Evolutionary conservation across 2,888 invertebrate species (phyloP), one percentile per base, ranked within the genome.

Genomic region (Crocallis elinguaria): DNA sequence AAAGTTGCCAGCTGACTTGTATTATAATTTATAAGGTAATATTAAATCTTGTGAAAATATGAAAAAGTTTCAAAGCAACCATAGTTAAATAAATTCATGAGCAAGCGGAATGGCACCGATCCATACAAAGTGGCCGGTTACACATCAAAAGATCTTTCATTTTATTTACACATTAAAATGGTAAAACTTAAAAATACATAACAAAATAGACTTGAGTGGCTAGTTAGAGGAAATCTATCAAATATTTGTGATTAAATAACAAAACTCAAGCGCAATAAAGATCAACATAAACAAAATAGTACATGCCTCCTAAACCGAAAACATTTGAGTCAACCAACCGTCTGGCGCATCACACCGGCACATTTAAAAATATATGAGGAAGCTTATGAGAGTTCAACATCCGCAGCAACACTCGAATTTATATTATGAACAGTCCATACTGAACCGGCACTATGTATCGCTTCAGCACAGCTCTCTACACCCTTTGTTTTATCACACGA

Each of bases 181-280:
- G 81, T 88, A 85, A 81, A 86, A 86, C 89, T 89, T 89, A 89
- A 86, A 89, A 89, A 84, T 89, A 90, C 81, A 84, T 90, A 90
- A 91, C 90, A 91, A 90, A 82, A 83, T 85, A 88, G 79, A 84
- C 76, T 80, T 77, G 81, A 82, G 82, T 82, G 78, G 83, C 78
- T 84, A 85, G 80, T 85, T 80, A 84, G 79, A 81, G 79, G 81
- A 79, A 79, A 79, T 77, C 77, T 84, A 85, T 72, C 78, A 79
- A 82, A 77, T 82, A 77, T 82, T 81, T 84, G 82, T 85, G 85
- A 86, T 86, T 83, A 81, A 70, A 78, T 79, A 87, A 84, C 85
- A 86, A 84, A 86, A 84, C 78, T 79, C 82, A 86, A 86, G 86
- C 84, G 76, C 75, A 75, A 79, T 81, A 84, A 86, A 86, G 82